Evolutionary conservation across 2,797 vertebrate species (phyloP).

Genomic region (Sus cebifrons): DNA sequence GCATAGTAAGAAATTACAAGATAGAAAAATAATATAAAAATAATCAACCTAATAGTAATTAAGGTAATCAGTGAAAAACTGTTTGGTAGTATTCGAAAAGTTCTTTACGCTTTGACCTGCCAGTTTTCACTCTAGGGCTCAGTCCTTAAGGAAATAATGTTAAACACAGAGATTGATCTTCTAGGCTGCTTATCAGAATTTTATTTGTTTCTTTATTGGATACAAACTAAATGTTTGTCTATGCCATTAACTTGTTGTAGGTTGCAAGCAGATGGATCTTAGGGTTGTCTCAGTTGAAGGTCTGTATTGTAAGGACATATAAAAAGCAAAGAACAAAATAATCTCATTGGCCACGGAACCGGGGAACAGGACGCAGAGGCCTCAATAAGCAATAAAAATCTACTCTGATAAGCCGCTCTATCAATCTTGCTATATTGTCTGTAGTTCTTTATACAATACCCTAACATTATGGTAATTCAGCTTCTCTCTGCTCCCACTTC

Average conservation of each 20-base stretch:
- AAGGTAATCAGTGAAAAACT: not conserved
- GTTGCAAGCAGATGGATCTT: not conserved
- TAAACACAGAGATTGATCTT: not conserved
- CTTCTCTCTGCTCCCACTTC: not conserved
- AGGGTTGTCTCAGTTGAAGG: not conserved
- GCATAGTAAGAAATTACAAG: not conserved
- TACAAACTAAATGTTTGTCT: not conserved
- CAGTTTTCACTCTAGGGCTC: constrained; percentile 42
- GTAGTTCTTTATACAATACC: not conserved
- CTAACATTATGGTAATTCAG: not conserved
- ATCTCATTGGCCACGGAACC: not conserved
- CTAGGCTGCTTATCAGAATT: not conserved
- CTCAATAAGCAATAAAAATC: not conserved
- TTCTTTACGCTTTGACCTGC: not conserved
- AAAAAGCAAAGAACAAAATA: constrained; percentile 49
- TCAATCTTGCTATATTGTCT: not conserved
- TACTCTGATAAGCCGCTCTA: not conserved
- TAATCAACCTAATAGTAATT: not conserved
- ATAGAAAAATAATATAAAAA: not conserved
- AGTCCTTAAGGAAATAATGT: constrained; percentile 23
- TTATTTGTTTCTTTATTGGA: not conserved
- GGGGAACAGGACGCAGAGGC: not conserved
- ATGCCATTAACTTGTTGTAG: not conserved
- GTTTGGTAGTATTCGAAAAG: not conserved
- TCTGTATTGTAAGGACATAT: not conserved